Conservation (phyloP, 2,797 vertebrate genomes). For the Hydrophis major region DNA sequence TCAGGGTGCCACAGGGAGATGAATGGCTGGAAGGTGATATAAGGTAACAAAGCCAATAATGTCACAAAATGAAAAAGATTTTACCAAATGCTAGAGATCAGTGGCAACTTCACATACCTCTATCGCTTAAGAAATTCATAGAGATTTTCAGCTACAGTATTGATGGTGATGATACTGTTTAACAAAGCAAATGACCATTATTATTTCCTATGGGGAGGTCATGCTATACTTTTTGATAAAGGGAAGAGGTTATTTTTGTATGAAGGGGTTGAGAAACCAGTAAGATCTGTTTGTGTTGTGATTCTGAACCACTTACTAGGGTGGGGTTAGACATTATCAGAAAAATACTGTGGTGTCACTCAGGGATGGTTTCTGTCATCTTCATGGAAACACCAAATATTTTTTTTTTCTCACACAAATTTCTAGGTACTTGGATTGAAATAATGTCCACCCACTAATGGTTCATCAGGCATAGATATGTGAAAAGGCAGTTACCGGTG, state of each 20-base stretch:
- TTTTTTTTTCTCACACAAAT: too few species aligned
- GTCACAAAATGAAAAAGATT: slow-evolving; percentile 54
- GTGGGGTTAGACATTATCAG: background rate
- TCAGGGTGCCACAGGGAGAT: slow-evolving; percentile 61
- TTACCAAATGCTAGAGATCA: slow-evolving; percentile 71
- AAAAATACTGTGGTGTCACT: background rate
- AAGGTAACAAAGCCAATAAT: slow-evolving; percentile 71
- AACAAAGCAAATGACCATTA: slow-evolving; percentile 66
- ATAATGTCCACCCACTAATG: background rate
- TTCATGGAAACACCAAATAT: background rate
- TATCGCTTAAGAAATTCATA: slow-evolving; percentile 79
- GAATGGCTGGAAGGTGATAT: slow-evolving; percentile 66
- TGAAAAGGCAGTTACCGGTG: background rate
- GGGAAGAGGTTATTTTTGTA: background rate
- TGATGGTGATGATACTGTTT: slow-evolving; percentile 59
- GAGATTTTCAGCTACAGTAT: slow-evolving; percentile 73
- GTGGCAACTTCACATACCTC: slow-evolving; percentile 71
- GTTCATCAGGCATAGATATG: background rate
- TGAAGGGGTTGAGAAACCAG: background rate
- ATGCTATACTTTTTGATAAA: slow-evolving; percentile 67
- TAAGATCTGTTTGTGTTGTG: background rate
- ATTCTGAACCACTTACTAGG: background rate
- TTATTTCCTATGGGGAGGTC: slow-evolving; percentile 60
- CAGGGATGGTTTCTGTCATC: background rate
- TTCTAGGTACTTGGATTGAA: background rate